These are phyloP conservation scores for Aelia acuminata DNA, from an alignment of 2,888 invertebrate species.

Conservation along the genomic window DNA sequence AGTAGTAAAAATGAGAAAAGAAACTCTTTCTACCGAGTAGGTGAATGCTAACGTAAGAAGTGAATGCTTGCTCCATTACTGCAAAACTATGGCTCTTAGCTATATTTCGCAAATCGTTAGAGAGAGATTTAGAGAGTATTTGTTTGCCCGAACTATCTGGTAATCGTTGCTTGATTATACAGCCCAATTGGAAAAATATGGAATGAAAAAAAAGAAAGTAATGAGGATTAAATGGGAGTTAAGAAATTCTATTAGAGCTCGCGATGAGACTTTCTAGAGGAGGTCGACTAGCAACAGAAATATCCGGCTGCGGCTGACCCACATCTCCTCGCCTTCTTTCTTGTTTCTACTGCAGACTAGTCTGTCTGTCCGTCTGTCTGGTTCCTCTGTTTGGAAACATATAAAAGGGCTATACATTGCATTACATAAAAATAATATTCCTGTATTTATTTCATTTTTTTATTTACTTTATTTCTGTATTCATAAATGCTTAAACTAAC, in stretches of 20 bases:
- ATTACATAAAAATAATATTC: too few species aligned
- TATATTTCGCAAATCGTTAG: background rate
- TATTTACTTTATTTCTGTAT: too few species aligned
- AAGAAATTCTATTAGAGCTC: constrained; percentile 49
- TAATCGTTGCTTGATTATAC: background rate
- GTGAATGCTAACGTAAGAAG: too few species aligned
- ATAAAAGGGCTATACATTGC: too few species aligned
- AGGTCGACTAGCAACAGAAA: constrained; percentile 39
- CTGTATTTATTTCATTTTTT: too few species aligned
- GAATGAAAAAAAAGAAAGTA: constrained; percentile 18
- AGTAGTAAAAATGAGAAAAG: too few species aligned
- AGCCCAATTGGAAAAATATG: background rate
- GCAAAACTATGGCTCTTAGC: too few species aligned
- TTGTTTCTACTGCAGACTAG: background rate
- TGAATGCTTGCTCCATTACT: too few species aligned
- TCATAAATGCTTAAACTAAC: too few species aligned
- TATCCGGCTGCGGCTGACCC: constrained; percentile 39
- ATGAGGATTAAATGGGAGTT: constrained; percentile 42
- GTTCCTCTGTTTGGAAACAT: too few species aligned
- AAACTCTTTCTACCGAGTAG: too few species aligned
- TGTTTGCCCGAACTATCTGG: background rate
- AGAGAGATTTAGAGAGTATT: background rate
- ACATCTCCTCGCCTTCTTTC: background rate
- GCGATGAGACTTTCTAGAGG: constrained; percentile 46
- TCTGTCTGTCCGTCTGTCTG: background rate